A percentile compares a stretch with the other conserved stretches of the same genome.
Evolutionary conservation across 2,113 vertebrate genomes (phyloP).

Genomic region (Balaeniceps rex): DNA sequence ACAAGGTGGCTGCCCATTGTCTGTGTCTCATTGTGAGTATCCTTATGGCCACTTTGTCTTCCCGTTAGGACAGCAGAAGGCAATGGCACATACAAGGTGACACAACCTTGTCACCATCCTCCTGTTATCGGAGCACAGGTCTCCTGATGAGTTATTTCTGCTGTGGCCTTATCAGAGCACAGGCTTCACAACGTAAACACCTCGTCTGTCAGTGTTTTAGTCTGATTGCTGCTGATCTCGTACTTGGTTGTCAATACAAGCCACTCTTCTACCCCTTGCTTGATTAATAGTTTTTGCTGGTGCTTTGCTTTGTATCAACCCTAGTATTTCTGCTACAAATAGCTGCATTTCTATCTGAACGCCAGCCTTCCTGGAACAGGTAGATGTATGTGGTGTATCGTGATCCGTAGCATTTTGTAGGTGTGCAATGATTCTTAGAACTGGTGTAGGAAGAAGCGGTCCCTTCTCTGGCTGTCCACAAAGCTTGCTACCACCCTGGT

Average conservation of each 20-base stretch:
- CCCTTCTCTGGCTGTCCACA: not conserved
- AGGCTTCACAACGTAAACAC: not conserved
- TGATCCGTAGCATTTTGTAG: not conserved
- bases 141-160: not conserved
- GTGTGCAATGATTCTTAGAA: not conserved
- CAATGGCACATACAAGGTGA: not conserved
- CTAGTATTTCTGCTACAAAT: not conserved
- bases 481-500: not conserved
- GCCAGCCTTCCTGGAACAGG: not conserved
- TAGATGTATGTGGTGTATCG: not conserved
- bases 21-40: not conserved
- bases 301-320: not conserved
- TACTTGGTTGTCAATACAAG: not conserved
- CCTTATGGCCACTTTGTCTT: not conserved
- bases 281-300: not conserved
- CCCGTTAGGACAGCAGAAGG: not conserved
- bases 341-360: not conserved
- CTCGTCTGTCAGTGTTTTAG: not conserved
- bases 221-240: not conserved
- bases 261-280: not conserved
- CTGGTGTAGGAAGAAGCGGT: not conserved
- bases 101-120: not conserved
- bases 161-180: not conserved
- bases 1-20: not conserved
- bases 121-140: not conserved